Percentiles rank a stretch among this genome's conserved stretches.
Conservation (phyloP, 2,113 vertebrate genomes). For the pig (Sus scrofa) region DNA sequence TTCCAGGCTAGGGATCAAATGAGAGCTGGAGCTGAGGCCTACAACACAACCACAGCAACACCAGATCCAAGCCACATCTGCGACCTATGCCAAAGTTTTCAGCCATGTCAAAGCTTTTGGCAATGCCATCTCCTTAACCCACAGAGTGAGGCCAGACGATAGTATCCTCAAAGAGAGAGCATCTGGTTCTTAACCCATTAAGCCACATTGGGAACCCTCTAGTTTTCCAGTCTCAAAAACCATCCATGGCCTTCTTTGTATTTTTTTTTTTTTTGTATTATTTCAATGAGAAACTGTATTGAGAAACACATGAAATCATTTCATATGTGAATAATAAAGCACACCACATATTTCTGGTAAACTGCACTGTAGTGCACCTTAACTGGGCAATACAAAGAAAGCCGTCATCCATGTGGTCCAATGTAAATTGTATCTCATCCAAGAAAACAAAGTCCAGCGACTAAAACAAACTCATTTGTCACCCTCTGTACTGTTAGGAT, state of each 20-base stretch:
- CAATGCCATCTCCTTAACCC: too few relatives aligned
- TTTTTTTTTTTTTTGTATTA: not conserved
- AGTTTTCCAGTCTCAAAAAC: conserved; percentile 40
- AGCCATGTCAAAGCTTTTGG: too few relatives aligned
- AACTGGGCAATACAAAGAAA: not conserved
- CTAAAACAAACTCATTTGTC: not conserved
- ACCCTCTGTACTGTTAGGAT: not conserved
- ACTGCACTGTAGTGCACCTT: not conserved
- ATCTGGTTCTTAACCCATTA: too few relatives aligned
- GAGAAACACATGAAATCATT: not conserved
- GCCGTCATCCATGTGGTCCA: not conserved
- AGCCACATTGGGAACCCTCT: too few relatives aligned
- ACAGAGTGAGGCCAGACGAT: too few relatives aligned
- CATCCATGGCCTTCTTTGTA: not conserved
- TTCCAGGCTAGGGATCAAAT: too few relatives aligned
- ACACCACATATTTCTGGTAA: not conserved
- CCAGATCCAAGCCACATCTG: too few relatives aligned
- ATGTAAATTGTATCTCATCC: not conserved
- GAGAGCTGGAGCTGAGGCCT: too few relatives aligned
- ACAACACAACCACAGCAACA: too few relatives aligned
- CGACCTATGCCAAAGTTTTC: too few relatives aligned
- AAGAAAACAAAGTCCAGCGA: not conserved
- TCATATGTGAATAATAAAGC: not conserved
- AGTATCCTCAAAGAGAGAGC: too few relatives aligned
- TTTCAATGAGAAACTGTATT: not conserved